These are phyloP conservation scores for Pyxicephalus adspersus DNA, from an alignment of 2,113 vertebrate genomes.

Conservation along the genomic window DNA sequence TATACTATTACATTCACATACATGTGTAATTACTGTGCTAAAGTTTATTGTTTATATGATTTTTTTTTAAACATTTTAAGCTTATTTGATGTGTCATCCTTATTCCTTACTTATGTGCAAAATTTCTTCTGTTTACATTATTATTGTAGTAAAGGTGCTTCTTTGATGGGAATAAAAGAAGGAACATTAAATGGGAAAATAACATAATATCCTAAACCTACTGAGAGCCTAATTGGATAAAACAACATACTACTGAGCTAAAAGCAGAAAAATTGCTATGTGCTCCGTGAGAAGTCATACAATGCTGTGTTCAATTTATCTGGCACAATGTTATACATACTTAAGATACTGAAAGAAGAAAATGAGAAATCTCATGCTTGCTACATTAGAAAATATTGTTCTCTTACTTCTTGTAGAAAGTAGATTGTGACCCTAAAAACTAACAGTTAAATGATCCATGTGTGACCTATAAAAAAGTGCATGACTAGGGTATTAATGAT, in stretches of 20 bases:
- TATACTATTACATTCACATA: too few species aligned
- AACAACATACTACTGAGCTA: conserved; percentile 2
- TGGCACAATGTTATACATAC: neutral
- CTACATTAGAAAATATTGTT: neutral
- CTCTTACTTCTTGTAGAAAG: too few species aligned
- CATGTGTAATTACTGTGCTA: too few species aligned
- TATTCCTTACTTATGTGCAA: neutral
- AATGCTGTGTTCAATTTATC: neutral
- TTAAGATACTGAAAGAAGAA: neutral
- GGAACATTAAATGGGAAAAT: neutral
- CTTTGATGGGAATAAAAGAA: neutral
- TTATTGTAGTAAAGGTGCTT: neutral
- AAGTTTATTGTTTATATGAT: too few species aligned
- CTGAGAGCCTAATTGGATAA: conserved; percentile 1
- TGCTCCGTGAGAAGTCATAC: neutral
- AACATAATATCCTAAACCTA: neutral
- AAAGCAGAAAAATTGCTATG: conserved; percentile 20
- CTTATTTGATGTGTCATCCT: neutral
- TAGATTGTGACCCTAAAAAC: too few species aligned
- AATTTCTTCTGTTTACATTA: neutral
- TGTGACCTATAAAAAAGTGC: too few species aligned
- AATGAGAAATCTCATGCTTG: neutral
- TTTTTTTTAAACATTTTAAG: too few species aligned
- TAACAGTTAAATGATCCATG: too few species aligned
- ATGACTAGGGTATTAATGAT: too few species aligned